Evolutionary conservation across 2,797 vertebrate species (phyloP), one percentile per base, ranked within the genome.

Genomic region (Synanceia verrucosa): DNA sequence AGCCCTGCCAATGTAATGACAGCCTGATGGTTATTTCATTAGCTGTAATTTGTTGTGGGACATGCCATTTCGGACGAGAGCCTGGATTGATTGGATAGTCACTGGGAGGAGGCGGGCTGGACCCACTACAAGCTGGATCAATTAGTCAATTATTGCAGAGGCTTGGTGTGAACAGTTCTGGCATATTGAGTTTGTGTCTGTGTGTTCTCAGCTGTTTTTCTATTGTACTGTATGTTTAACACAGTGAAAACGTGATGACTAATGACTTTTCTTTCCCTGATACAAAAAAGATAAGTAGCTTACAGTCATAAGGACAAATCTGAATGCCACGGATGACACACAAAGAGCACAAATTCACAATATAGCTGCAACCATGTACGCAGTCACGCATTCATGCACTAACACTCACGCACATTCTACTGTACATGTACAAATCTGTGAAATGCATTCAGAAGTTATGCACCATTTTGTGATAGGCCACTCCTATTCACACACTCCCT

Each of bases 11-110:
- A 81, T 91, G 68, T 93, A 94, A 94, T 93, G 91, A 93, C 91
- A 90, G 82, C 88, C 76, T 92, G 91, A 94, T 94, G 92, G 90
- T 94, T 94, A 93, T 94, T 95, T 92, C 90, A 94, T 95, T 94
- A 94, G 91, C 87, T 84, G 73, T 94, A 93, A 94, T 94, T 94
- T 92, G 92, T 92, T 94, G 90, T 69, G 90, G 91, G 92, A 94
- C 87, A 68, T 91, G 94, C 93, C 94, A 94, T 92, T 93, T 93
- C 82, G 78, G 89, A 92, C 85, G 71, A 90, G 87, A 89, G 85
- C 75, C 70, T 73, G 83, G 83, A 92, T 86, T 91, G 93, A 94
- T 92, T 91, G 92, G 90, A 85, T 77, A 79, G 81, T 76, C 70
- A 62, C 64, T 81, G 84, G 87, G 89, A 83, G 84, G 84, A 85